These are phyloP conservation scores for Lasioglossum villosulum DNA, from an alignment of 2,888 invertebrate species.

Conservation along the genomic window DNA sequence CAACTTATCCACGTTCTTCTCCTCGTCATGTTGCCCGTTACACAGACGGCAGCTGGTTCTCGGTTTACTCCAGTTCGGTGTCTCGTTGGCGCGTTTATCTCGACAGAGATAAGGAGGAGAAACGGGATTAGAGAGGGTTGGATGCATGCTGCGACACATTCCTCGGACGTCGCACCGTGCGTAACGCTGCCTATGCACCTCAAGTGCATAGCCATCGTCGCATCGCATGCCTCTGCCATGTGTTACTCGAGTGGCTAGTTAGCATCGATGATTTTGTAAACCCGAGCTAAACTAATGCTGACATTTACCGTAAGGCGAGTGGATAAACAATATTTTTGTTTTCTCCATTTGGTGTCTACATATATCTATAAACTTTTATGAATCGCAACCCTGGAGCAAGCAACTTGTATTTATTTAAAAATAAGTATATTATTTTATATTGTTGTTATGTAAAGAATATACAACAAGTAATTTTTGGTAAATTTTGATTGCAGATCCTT, in stretches of 20 bases:
- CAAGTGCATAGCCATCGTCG: conserved; percentile 1
- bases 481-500: too few relatives aligned
- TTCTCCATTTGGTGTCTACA: too few relatives aligned
- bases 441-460: too few relatives aligned
- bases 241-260: conserved; percentile 49
- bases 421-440: too few relatives aligned
- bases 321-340: too few relatives aligned
- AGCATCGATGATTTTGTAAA: conserved; percentile 16
- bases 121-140: conserved; percentile 21
- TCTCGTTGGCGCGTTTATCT: conserved; percentile 47
- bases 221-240: conserved; percentile 34
- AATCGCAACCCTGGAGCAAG: too few relatives aligned
- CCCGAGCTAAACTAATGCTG: background rate
- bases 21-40: background rate
- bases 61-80: background rate
- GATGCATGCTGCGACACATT: conserved; percentile 42
- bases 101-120: conserved; percentile 28
- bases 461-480: too few relatives aligned
- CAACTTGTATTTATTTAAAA: too few relatives aligned
- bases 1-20: background rate
- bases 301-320: too few relatives aligned
- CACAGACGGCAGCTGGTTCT: background rate
- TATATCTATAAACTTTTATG: too few relatives aligned
- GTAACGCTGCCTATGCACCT: background rate
- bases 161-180: conserved; percentile 19